Base-by-base conservation (phyloP, 1,140 invertebrate genomes). In the Saccostrea echinata region DNA sequence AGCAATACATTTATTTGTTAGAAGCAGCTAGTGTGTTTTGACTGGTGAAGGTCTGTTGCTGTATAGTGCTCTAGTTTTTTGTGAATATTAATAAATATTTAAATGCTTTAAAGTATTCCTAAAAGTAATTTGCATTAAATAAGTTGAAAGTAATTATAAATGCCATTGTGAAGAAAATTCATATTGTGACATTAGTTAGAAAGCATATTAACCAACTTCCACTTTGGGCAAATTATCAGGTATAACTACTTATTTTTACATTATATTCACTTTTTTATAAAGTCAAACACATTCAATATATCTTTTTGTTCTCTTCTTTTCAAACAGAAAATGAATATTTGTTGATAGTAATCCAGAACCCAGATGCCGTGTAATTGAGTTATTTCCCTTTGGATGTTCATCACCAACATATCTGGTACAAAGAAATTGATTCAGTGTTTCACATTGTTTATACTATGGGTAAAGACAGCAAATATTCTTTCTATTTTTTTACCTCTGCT, bases 341-440 rank as follows among this genome's bases (percentile, higher is more conserved):
- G 86, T 85, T 94, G 87, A 93, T 94, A 88, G 93, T 94, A 21
- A 94, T 94, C 85, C 94, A 94, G 91, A 90, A 92, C 84, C 92
- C 93, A 68, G 90, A 91, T 81, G 84, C 90, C 80, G 81, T 86
- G 84, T 90, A 71, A 82, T 57, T 87, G 53, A 88, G 71, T 52
- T 33, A 57, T 89, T 21, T 85, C 57, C 64, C 21, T 24, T 51
- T 30, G 24, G 43, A 76, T 85, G 33, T 88, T 68, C 53, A 86
- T 80, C 57, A 80, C 81, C 24, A 57, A 43, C 24, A 86, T 53
- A 27, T 80, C n/a, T 33, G n/a, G 35, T 51, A 61, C 76, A 80
- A 86, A 18, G n/a, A 86, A 35, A 33, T 64, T 83, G 13, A 83
- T 83, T 83, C 24, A 53, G 52, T 88, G 27, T 51, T 55, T 55